Evolutionary conservation across 1,140 invertebrate genomes (phyloP).

Genomic region (Protaetia brevitarsis): DNA sequence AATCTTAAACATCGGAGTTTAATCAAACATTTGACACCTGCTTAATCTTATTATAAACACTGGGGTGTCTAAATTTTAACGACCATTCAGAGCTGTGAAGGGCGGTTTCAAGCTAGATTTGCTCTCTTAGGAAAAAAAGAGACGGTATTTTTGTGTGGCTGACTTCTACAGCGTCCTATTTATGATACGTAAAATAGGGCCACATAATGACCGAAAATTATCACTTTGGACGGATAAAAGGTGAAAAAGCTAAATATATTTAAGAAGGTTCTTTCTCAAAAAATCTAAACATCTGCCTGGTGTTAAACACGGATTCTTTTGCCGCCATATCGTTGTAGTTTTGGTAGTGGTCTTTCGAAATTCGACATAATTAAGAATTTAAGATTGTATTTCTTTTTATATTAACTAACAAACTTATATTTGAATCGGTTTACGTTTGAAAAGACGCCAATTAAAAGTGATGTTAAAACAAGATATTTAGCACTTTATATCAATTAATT

Average conservation of each 20-base stretch:
- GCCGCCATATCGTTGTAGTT: neutral
- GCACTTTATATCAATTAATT: neutral
- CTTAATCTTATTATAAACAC: conserved; percentile 31
- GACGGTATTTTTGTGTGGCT: too few species aligned
- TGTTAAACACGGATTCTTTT: neutral
- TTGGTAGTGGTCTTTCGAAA: too few species aligned
- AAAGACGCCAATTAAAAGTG: too few species aligned
- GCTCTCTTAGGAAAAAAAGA: too few species aligned
- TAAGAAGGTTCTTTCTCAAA: too few species aligned
- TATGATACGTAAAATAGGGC: too few species aligned
- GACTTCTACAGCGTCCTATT: too few species aligned
- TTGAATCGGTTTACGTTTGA: too few species aligned
- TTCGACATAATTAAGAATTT: too few species aligned
- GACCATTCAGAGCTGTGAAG: neutral
- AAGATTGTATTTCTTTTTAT: too few species aligned
- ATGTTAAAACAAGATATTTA: neutral
- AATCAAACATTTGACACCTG: conserved; percentile 31
- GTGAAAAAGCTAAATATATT: neutral
- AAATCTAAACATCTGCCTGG: neutral
- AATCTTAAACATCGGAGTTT: conserved; percentile 28
- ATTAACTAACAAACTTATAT: too few species aligned
- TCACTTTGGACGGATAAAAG: neutral
- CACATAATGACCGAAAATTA: conserved; percentile 4
- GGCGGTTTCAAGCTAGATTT: conserved; percentile 13
- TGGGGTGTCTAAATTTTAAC: conserved; percentile 11